A percentile compares a stretch with the other conserved stretches of the same genome.
These are phyloP conservation scores for Spodoptera littoralis DNA, from an alignment of 2,888 invertebrate species.

Conservation along the genomic window DNA sequence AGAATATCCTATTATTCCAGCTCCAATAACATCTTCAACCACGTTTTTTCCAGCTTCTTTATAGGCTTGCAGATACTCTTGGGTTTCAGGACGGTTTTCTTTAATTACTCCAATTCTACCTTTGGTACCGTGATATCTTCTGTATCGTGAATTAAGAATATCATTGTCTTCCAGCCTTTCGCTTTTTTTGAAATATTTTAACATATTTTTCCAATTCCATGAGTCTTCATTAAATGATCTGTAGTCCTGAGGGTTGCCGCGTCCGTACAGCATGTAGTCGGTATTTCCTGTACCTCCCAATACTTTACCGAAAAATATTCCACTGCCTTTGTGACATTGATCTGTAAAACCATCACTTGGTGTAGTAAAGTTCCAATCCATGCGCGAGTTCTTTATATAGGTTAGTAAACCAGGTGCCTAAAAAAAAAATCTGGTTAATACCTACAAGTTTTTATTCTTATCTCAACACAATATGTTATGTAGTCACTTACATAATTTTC, in stretches of 20 bases:
- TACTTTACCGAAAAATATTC: conserved; percentile 58
- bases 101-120: conserved; percentile 63
- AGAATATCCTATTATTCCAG: conserved; percentile 75
- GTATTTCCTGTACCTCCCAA: conserved; percentile 66
- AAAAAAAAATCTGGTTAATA: conserved; percentile 18
- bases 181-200: conserved; percentile 64
- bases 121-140: conserved; percentile 50
- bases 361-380: conserved; percentile 62
- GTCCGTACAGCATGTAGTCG: conserved; percentile 58
- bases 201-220: conserved; percentile 61
- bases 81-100: conserved; percentile 22
- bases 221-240: conserved; percentile 55
- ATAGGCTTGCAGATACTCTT: conserved; percentile 37
- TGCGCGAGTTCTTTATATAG: conserved; percentile 13
- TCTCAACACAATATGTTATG: neutral
- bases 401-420: conserved; percentile 27
- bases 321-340: conserved; percentile 9
- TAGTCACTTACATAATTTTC: conserved; percentile 46
- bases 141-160: conserved; percentile 46
- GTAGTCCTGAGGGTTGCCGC: conserved; percentile 61
- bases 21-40: conserved; percentile 72
- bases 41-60: conserved; percentile 72
- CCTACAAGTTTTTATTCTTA: too few relatives aligned
- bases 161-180: conserved; percentile 55
- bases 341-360: conserved; percentile 15